Base-by-base conservation (phyloP, 2,113 vertebrate species). In the Fukomys damarensis region DNA sequence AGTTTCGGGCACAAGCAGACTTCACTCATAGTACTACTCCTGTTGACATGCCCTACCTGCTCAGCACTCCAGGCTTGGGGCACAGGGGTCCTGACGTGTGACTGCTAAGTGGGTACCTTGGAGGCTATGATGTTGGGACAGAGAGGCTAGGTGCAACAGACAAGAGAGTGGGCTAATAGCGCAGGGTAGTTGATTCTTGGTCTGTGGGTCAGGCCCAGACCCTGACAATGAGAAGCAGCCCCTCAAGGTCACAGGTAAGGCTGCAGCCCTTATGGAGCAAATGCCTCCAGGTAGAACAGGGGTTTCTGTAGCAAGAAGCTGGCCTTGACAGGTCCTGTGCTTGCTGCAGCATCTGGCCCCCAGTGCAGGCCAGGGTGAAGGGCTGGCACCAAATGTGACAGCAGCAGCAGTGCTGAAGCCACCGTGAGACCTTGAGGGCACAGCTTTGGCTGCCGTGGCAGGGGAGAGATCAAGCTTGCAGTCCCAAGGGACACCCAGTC, bases 401-500 rank as follows among this genome's bases (percentile, higher is more conserved):
- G 30, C 16, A 56, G 65, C 72, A 38, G 58, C 24, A 5, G 70
- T 30, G 61, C n/a, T 41, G 56, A 61, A 95, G 81, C 82, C 46
- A 70, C 61, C 35, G 32, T 84, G n/a, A 41, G 70, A 68, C 72
- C 94, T 93, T 61, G 54, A 46, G 79, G 94, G 90, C 82, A 84
- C 2, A 8, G 76, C 79, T 88, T 49, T 2, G 19, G 93, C 91
- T 88, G 93, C 59, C 96, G 97, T 97, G 77, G 56, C 94, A 80
- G 59, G 90, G 94, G 98, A 95, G 97, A 94, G 89, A 96, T 96
- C 96, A 97, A 93, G 94, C 96, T 93, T 68, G 81, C 92, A 96
- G 96, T 93, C 61, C 70, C 91, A 63, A 97, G 98, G 97, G 97
- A 98, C 81, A 89, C 95, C 0, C 22, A 86, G 90, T 97, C 97